phyloP scores from a whole-genome alignment of 2,888 invertebrate genomes.

The Acanthoscelides obtectus region DNA sequence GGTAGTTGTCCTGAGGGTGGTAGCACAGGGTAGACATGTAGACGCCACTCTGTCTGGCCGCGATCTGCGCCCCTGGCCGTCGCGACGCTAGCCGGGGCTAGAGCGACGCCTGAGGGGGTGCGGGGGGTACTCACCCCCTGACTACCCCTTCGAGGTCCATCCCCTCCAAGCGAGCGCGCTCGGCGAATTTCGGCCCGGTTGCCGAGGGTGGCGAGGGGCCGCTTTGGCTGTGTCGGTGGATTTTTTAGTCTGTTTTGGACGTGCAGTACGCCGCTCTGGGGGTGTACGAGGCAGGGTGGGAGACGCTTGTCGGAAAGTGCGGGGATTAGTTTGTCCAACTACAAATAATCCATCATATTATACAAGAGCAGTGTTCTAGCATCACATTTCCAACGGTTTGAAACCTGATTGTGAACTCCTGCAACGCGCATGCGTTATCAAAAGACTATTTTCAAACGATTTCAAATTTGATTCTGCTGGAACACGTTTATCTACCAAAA shows the following conservation, averaged over 20 bases:
- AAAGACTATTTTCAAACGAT: too few species aligned
- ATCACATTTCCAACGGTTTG: too few species aligned
- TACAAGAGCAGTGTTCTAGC: too few species aligned
- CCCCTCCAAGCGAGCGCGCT: slow-evolving; percentile 6
- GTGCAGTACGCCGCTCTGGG: not conserved
- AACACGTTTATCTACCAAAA: too few species aligned
- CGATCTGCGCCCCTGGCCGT: slow-evolving; percentile 52
- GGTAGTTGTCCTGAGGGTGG: not conserved
- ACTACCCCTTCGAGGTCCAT: slow-evolving; percentile 26
- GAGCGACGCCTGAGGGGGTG: slow-evolving; percentile 53
- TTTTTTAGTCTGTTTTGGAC: slow-evolving; percentile 1
- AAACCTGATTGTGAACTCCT: too few species aligned
- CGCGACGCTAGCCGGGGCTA: slow-evolving; percentile 55
- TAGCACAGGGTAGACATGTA: slow-evolving; percentile 38
- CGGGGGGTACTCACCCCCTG: slow-evolving; percentile 48
- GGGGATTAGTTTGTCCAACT: not conserved
- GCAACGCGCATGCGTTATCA: too few species aligned
- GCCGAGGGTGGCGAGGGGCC: not conserved
- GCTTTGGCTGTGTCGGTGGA: not conserved
- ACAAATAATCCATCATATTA: too few species aligned
- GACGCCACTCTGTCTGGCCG: slow-evolving; percentile 51
- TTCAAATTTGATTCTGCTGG: too few species aligned
- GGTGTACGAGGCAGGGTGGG: not conserved
- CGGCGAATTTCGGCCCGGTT: slow-evolving; percentile 16
- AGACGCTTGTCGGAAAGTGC: not conserved